A percentile compares a stretch with the other conserved stretches of the same genome.
These are phyloP conservation scores for Nomada hirtipes DNA, from an alignment of 2,888 invertebrate species.

Conservation along the genomic window DNA sequence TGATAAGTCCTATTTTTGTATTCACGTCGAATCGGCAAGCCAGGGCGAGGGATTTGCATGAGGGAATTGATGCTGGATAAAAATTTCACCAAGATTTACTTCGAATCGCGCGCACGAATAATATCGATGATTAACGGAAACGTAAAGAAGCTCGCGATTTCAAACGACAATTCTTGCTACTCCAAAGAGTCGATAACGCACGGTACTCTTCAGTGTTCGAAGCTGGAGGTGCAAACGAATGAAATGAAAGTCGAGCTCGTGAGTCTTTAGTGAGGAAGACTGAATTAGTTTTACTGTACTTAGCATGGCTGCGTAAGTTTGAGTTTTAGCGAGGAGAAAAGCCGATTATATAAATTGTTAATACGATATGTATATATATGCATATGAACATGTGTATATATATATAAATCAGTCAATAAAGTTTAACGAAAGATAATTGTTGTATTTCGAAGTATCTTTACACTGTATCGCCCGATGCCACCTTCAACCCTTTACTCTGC, in stretches of 20 bases:
- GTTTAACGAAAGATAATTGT: constrained; percentile 49
- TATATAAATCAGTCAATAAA: constrained; percentile 51
- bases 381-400: constrained; percentile 9
- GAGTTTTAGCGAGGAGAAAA: constrained; percentile 36
- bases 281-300: constrained; percentile 78
- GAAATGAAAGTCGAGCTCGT: constrained; percentile 3
- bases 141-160: constrained; percentile 73
- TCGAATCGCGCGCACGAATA: neutral
- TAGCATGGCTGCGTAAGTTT: constrained; percentile 54
- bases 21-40: constrained; percentile 6
- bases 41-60: constrained; percentile 16
- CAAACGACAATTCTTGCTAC: too few species aligned
- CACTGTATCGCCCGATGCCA: neutral
- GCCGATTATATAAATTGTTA: constrained; percentile 50
- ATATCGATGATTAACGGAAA: neutral
- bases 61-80: neutral
- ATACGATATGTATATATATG: constrained; percentile 26
- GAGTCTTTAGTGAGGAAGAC: constrained; percentile 71
- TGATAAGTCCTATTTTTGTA: constrained; percentile 17
- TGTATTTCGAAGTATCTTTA: constrained; percentile 20
- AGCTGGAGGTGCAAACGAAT: constrained; percentile 25
- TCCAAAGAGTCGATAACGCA: constrained; percentile 12
- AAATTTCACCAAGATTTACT: neutral
- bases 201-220: neutral
- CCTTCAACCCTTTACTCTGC: constrained; percentile 37